These are phyloP conservation scores for Cyanocitta stelleri DNA, from an alignment of 2,113 vertebrate genomes.

Conservation along the genomic window DNA sequence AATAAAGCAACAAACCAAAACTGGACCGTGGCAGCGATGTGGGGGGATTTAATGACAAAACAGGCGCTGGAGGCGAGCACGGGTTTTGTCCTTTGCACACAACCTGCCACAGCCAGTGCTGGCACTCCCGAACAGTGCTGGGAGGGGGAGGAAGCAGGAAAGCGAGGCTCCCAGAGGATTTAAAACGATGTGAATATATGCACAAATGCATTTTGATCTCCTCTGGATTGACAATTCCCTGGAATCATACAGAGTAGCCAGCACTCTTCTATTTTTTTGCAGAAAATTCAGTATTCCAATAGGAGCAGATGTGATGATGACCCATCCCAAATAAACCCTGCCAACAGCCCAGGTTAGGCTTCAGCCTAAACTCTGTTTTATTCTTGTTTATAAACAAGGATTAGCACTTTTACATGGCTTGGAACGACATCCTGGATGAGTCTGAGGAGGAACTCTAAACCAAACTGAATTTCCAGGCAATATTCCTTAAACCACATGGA, in stretches of 20 bases:
- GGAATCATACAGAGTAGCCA: not conserved
- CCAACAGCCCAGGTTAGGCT: not conserved
- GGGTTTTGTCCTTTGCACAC: not conserved
- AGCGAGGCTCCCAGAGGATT: not conserved
- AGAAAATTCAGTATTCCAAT: not conserved
- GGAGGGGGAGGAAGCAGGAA: rapidly evolving
- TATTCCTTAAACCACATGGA: rapidly evolving
- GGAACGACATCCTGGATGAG: not conserved
- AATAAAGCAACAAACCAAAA: rapidly evolving
- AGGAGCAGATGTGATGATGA: rapidly evolving
- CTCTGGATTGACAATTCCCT: rapidly evolving
- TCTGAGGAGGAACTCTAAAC: not conserved
- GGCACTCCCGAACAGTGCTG: rapidly evolving
- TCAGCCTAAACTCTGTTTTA: not conserved
- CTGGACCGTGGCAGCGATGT: rapidly evolving
- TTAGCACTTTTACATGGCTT: rapidly evolving
- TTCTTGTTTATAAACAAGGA: not conserved
- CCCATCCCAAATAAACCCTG: not conserved
- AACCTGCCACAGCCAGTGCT: rapidly evolving
- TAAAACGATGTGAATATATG: rapidly evolving
- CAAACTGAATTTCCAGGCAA: not conserved
- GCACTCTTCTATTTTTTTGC: rapidly evolving
- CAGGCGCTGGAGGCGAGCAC: rapidly evolving
- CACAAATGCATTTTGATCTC: not conserved
- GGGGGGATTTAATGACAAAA: not conserved